These are phyloP conservation scores for Euthynnus affinis DNA, from an alignment of 2,797 vertebrate species.

Conservation along the genomic window DNA sequence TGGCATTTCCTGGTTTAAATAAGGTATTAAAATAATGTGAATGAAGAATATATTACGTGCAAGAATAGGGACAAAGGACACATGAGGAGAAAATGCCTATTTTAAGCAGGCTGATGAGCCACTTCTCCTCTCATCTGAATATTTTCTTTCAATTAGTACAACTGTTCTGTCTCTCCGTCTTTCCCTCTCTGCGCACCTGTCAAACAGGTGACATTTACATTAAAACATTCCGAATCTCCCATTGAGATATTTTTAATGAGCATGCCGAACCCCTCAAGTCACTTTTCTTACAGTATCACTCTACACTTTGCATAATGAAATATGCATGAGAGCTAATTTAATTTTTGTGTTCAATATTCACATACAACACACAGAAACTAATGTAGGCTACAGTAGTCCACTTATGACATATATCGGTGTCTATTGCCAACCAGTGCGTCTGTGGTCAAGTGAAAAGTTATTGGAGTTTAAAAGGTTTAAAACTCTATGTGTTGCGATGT, in stretches of 20 bases:
- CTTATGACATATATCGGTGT: background rate
- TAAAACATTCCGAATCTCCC: slow-evolving; percentile 71
- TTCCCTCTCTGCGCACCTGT: slow-evolving; percentile 73
- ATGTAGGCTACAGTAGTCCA: slow-evolving; percentile 17
- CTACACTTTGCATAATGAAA: slow-evolving; percentile 75
- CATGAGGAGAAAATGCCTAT: slow-evolving; percentile 35
- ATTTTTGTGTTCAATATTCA: slow-evolving; percentile 68
- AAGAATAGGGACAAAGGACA: slow-evolving; percentile 21
- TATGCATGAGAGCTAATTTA: slow-evolving; percentile 77
- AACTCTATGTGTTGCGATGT: slow-evolving; percentile 59
- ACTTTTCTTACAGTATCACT: slow-evolving; percentile 67
- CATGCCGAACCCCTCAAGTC: slow-evolving; percentile 70
- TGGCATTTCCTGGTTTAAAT: slow-evolving; percentile 43
- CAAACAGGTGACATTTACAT: slow-evolving; percentile 79
- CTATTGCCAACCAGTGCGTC: slow-evolving; percentile 26
- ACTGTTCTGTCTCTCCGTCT: slow-evolving; percentile 57
- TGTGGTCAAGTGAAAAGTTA: slow-evolving; percentile 41
- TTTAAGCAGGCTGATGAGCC: slow-evolving; percentile 48
- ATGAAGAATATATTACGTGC: slow-evolving; percentile 43
- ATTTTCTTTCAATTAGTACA: slow-evolving; percentile 77
- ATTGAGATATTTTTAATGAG: slow-evolving; percentile 81
- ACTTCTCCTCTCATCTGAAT: slow-evolving; percentile 59
- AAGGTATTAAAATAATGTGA: slow-evolving; percentile 54
- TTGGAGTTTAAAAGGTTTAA: slow-evolving; percentile 58
- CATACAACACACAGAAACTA: slow-evolving; percentile 45